These are phyloP conservation scores for Scaptomyza montana DNA, from an alignment of 1,140 invertebrate genomes.

Conservation along the genomic window DNA sequence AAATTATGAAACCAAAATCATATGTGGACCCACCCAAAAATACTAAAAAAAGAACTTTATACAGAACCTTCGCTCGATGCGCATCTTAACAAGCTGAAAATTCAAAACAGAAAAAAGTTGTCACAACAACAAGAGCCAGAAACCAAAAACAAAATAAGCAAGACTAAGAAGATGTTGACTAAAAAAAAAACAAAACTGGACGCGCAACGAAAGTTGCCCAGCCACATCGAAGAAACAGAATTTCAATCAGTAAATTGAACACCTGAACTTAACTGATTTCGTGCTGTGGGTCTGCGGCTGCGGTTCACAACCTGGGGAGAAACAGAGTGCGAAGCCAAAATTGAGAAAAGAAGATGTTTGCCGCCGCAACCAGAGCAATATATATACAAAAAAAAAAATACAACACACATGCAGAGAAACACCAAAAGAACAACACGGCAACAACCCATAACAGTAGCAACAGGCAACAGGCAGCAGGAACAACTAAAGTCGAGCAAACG, in stretches of 20 bases:
- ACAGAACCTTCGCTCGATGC: conserved; percentile 9
- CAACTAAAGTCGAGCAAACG: conserved; percentile 37
- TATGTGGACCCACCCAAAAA: conserved; percentile 23
- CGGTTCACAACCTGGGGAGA: conserved; percentile 37
- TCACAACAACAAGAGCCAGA: conserved; percentile 1
- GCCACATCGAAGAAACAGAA: conserved; percentile 69
- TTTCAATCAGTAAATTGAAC: conserved; percentile 82
- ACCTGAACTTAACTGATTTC: conserved; percentile 81
- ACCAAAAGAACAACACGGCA: no score
- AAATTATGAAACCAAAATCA: conserved; percentile 74
- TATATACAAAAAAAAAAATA: conserved; percentile 9
- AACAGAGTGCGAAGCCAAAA: conserved; percentile 45
- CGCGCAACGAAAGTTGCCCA: conserved; percentile 68
- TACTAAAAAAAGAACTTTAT: not conserved
- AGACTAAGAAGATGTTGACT: not conserved
- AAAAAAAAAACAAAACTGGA: conserved; percentile 30
- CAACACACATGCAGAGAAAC: conserved; percentile 11
- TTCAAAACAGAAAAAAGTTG: conserved; percentile 6
- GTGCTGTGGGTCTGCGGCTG: conserved; percentile 54
- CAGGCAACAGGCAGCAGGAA: conserved; percentile 3
- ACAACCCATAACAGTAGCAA: conserved; percentile 22
- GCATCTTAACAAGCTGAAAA: conserved; percentile 8
- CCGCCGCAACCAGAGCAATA: conserved; percentile 29
- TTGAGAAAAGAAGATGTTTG: conserved; percentile 50
- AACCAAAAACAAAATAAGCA: not conserved